Base-by-base conservation (phyloP, 2,888 invertebrate species). In the Trypoxylon attenuatum region DNA sequence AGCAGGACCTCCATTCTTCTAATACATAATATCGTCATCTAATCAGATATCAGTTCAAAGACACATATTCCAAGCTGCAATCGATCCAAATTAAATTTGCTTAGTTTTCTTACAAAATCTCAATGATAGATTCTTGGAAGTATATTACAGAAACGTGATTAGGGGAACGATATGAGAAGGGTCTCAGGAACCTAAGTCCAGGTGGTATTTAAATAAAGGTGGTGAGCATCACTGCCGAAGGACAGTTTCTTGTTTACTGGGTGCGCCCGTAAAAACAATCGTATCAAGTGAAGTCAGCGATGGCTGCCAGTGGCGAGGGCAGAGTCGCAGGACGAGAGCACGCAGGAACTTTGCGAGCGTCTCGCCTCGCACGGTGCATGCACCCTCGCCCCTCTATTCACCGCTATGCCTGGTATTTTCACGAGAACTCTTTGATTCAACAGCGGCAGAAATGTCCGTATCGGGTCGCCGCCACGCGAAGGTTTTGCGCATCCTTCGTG, bases 211-310 rank as follows among this genome's bases (percentile, higher is more conserved):
- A 63, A 75, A 76, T 73, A 43, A 23, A 25, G 27, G 39, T 53
- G 54, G 79, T 82, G 83, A 84, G 82, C 71, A 73, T 81, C 84
- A 84, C 82, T 83, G 84, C 54, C 69, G 84, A 80, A 83, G 84
- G 83, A 84, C 84, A 81, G 80, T 84, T 86, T 86, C 83, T 86
- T 86, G 83, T 73, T 73, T 76, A 71, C 76, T 82, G 82, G 83
- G 79, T 80, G 83, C 81, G 82, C 73, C 82, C 73, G 82, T 83
- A 85, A 85, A 85, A 86, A 85, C 82, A 82, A 85, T 85, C 83
- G 85, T 81, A 84, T 83, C 83, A 81, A 82, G 80, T 81, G 78
- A 77, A 81, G 80, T 83, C 80, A 73, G 71, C 76, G 72, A 66
- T 76, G 76, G 63, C 59, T 73, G 76, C 65, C 61, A 60, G 69